Percentiles rank a stretch among this genome's conserved stretches.
These are phyloP conservation scores for Zaprionus kolodkinae DNA, from an alignment of 1,140 invertebrate genomes.

Conservation along the genomic window DNA sequence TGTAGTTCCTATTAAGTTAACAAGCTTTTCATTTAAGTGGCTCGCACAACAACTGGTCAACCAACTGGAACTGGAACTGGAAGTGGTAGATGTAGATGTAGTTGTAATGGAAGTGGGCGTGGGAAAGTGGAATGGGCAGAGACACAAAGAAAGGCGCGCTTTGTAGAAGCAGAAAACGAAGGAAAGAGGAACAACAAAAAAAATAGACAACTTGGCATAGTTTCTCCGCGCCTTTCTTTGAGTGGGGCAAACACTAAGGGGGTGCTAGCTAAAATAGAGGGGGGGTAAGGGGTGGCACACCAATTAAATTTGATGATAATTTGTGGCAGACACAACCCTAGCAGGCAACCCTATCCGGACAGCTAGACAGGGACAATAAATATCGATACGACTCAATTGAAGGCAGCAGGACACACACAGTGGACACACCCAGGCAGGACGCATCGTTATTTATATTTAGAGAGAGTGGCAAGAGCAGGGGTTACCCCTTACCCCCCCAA, in stretches of 20 bases:
- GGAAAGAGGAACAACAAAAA: background rate
- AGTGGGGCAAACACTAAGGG: background rate
- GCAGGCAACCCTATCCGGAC: constrained; percentile 26
- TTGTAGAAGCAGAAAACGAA: background rate
- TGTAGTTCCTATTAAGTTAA: constrained; percentile 72
- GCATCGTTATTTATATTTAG: constrained; percentile 49
- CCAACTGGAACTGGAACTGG: constrained; percentile 34
- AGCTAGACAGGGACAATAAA: constrained; percentile 47
- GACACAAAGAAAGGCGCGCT: background rate
- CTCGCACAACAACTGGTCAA: constrained; percentile 34
- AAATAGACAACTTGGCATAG: constrained; percentile 39
- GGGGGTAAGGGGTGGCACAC: constrained; percentile 29
- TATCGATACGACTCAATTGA: constrained; percentile 47
- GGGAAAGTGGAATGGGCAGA: constrained; percentile 14
- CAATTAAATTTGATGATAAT: constrained; percentile 81
- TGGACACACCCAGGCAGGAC: constrained; percentile 33
- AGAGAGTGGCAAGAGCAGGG: background rate
- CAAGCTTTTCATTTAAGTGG: constrained; percentile 77
- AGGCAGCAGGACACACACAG: constrained; percentile 8
- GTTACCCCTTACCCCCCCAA: too few species aligned
- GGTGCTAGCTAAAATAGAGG: background rate
- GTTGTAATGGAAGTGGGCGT: constrained; percentile 13
- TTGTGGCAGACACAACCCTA: constrained; percentile 46
- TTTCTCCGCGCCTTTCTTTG: constrained; percentile 46
- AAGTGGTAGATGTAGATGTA: constrained; percentile 24